Evolutionary conservation across 2,797 vertebrate species (phyloP).

Genomic region (Cyprinodon diabolis): DNA sequence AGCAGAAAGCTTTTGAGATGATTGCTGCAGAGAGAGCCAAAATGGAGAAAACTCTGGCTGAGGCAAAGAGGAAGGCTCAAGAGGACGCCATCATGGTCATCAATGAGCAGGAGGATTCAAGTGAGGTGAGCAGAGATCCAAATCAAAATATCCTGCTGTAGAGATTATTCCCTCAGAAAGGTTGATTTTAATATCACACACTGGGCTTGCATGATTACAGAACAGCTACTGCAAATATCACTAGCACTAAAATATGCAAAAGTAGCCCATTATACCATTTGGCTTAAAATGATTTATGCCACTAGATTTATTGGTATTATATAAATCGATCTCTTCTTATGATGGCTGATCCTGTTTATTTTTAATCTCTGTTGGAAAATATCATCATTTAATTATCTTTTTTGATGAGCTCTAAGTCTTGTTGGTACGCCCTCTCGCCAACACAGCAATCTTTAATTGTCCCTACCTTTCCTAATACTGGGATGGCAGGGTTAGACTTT

Average conservation of each 20-base stretch:
- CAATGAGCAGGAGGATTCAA: constrained; percentile 97
- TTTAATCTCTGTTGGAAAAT: background rate
- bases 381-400: background rate
- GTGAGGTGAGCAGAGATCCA: constrained; percentile 84
- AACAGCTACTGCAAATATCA: background rate
- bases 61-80: constrained; percentile 94
- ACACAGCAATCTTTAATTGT: background rate
- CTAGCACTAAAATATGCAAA: background rate
- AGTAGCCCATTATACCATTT: background rate
- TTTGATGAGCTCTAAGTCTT: background rate
- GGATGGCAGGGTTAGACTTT: background rate
- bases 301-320: background rate
- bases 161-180: background rate
- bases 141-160: background rate
- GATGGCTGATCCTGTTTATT: background rate
- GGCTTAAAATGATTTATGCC: background rate
- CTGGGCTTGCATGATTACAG: background rate
- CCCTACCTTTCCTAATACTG: background rate
- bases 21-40: constrained; percentile 93
- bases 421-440: background rate
- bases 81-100: constrained; percentile 95
- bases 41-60: constrained; percentile 96
- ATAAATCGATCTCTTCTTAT: background rate
- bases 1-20: constrained; percentile 99
- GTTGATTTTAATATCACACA: background rate